These are phyloP conservation scores for Ecliptopera silaceata DNA, from an alignment of 2,888 invertebrate genomes.

Conservation along the genomic window DNA sequence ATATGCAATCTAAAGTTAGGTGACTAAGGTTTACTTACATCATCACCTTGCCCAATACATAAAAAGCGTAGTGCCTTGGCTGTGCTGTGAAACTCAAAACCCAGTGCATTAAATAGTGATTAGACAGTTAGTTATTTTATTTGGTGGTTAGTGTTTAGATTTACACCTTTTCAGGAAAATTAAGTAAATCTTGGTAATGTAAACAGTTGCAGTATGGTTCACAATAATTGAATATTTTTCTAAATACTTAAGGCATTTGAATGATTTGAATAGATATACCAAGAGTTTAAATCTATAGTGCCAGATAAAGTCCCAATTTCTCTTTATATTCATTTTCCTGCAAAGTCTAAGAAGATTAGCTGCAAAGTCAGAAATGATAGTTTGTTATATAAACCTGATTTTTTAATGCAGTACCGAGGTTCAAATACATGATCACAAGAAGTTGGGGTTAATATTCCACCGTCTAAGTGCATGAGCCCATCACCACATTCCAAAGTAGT, in stretches of 20 bases:
- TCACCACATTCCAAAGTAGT: conserved; percentile 87
- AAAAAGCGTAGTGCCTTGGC: conserved; percentile 36
- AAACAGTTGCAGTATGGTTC: too few relatives aligned
- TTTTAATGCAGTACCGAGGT: conserved; percentile 93
- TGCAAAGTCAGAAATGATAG: not conserved
- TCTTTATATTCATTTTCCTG: too few relatives aligned
- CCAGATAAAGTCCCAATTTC: too few relatives aligned
- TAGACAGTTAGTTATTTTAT: not conserved
- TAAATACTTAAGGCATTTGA: too few relatives aligned
- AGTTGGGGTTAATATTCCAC: conserved; percentile 80
- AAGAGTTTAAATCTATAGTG: too few relatives aligned
- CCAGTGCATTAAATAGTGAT: conserved; percentile 40
- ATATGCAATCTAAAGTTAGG: not conserved
- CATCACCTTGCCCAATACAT: conserved; percentile 17
- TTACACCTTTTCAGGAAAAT: conserved; percentile 5
- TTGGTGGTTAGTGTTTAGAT: not conserved
- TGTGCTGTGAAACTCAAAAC: conserved; percentile 48
- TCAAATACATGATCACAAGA: conserved; percentile 89
- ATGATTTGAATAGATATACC: too few relatives aligned
- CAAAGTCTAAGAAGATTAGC: not conserved
- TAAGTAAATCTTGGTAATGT: not conserved
- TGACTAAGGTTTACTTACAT: not conserved
- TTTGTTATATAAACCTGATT: conserved; percentile 79
- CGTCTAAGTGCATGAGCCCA: conserved; percentile 84
- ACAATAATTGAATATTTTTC: too few relatives aligned